Evolutionary conservation across 1,140 invertebrate genomes (phyloP).

Genomic region (Dreissena polymorpha): DNA sequence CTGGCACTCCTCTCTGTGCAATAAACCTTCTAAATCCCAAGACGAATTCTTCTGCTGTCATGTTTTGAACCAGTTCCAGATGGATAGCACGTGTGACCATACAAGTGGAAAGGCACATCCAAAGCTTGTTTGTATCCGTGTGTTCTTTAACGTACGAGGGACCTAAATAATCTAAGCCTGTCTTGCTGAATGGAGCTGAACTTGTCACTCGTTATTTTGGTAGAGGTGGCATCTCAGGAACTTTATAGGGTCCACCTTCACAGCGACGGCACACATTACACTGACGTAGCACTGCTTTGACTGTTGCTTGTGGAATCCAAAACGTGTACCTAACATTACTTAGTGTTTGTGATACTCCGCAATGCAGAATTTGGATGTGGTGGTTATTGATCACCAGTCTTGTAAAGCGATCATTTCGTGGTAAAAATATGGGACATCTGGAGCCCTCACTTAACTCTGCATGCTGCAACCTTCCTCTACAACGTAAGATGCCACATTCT

Average conservation of each 20-base stretch:
- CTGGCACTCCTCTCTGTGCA: conserved; percentile 28
- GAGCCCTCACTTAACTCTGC: background rate
- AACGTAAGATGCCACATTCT: background rate
- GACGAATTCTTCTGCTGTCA: conserved; percentile 45
- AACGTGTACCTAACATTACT: conserved; percentile 11
- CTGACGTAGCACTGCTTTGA: conserved; percentile 7
- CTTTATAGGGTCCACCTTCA: conserved; percentile 31
- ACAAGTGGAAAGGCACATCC: conserved; percentile 31
- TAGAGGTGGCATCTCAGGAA: conserved; percentile 18
- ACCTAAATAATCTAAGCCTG: conserved; percentile 24
- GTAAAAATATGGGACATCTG: conserved; percentile 4
- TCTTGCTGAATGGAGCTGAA: conserved; percentile 15
- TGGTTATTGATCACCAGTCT: conserved; percentile 16
- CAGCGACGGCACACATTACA: conserved; percentile 10
- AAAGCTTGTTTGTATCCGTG: conserved; percentile 2
- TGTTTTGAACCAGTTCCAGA: conserved; percentile 39
- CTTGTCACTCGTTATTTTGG: conserved; percentile 4
- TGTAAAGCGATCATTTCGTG: conserved; percentile 18
- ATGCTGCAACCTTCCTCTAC: background rate
- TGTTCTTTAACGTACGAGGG: background rate
- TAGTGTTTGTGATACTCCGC: conserved; percentile 31
- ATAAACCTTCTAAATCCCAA: conserved; percentile 41
- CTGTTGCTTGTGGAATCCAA: conserved; percentile 32
- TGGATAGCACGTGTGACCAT: conserved; percentile 28
- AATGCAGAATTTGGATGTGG: conserved; percentile 30